Percentiles rank a stretch among this genome's conserved stretches.
Conservation (phyloP, 2,113 vertebrate species). For the Cygnus buccinator region DNA sequence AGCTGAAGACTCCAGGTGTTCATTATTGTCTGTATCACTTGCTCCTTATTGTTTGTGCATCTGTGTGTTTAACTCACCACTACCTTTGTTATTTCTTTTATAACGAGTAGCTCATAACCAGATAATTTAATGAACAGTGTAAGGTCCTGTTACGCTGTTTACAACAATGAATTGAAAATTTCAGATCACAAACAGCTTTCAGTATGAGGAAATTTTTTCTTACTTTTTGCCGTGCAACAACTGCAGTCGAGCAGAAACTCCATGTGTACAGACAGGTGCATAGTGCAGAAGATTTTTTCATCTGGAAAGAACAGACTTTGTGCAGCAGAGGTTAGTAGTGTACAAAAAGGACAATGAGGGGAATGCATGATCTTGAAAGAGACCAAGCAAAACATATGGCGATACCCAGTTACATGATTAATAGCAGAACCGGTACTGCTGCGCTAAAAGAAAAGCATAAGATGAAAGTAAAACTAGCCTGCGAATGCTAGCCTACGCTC, state of each 20-base stretch:
- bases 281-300: background rate
- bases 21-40: background rate
- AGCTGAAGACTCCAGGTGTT: background rate
- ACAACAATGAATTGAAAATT: background rate
- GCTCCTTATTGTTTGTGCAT: background rate
- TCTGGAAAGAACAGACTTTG: background rate
- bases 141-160: background rate
- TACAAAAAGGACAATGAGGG: background rate
- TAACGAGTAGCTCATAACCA: background rate
- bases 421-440: background rate
- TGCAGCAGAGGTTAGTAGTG: background rate
- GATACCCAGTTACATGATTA: background rate
- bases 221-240: background rate
- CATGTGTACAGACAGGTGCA: background rate
- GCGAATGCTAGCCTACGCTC: accelerated
- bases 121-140: background rate
- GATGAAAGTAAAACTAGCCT: background rate
- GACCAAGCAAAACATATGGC: background rate
- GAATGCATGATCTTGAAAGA: background rate
- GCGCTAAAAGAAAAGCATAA: background rate
- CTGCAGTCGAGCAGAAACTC: background rate
- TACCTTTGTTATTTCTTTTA: background rate
- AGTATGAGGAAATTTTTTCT: background rate
- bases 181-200: background rate
- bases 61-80: background rate